Evolutionary conservation across 2,113 vertebrate species (phyloP).

Genomic region (Burhinus bistriatus): DNA sequence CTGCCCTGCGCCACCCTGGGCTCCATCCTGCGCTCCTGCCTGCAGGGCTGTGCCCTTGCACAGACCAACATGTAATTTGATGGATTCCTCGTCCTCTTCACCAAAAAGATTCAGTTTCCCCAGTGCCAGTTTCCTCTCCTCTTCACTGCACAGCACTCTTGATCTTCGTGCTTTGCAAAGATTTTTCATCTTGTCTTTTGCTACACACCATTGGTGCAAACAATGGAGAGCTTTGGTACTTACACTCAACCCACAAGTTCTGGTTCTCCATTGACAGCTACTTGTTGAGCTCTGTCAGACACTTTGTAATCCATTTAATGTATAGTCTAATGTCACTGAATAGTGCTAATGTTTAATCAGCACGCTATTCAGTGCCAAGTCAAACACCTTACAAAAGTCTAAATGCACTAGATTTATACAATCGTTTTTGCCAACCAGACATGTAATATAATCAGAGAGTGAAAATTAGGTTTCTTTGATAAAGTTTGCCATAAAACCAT

Average conservation of each 20-base stretch:
- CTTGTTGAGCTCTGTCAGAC: neutral
- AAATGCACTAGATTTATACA: neutral
- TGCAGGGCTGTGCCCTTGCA: neutral
- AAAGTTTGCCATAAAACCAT: slow-evolving; percentile 23
- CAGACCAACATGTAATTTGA: accelerated
- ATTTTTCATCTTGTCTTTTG: neutral
- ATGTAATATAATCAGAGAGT: slow-evolving; percentile 26
- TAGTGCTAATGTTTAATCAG: slow-evolving; percentile 53
- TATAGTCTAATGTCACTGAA: neutral
- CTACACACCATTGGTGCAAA: neutral
- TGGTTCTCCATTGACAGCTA: neutral
- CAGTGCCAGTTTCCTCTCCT: neutral
- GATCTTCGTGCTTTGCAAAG: neutral
- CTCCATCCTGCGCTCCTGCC: accelerated
- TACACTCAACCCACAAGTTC: neutral
- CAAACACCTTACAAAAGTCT: slow-evolving; percentile 25
- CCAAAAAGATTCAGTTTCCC: neutral
- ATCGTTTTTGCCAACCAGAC: slow-evolving; percentile 7
- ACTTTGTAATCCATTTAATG: neutral
- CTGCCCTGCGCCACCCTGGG: neutral
- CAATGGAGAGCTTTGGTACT: neutral
- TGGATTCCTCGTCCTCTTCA: neutral
- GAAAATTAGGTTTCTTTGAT: slow-evolving; percentile 49
- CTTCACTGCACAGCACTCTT: neutral
- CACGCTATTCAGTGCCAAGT: slow-evolving; percentile 17